These are phyloP conservation scores for Siniperca obscura DNA, from an alignment of 2,797 vertebrate species.

Conservation along the genomic window DNA sequence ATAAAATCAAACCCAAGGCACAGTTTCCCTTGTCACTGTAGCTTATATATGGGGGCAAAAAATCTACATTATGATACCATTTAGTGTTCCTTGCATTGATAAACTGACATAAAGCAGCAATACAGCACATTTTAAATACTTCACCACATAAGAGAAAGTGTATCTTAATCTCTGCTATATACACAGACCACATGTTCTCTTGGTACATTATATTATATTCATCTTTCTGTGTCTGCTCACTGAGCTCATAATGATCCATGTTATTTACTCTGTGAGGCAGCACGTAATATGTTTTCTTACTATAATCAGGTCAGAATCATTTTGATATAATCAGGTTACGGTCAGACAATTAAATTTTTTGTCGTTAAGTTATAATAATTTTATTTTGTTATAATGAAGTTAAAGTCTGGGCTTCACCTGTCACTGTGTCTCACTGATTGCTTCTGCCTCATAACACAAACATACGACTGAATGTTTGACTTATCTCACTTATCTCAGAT, in stretches of 20 bases:
- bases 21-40: background rate
- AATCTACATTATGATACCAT: background rate
- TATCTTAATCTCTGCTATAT: background rate
- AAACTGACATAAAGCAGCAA: background rate
- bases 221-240: constrained; percentile 14
- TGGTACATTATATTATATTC: constrained; percentile 12
- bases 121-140: constrained; percentile 14
- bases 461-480: background rate
- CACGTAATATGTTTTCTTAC: constrained; percentile 31
- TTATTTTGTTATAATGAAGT: constrained; percentile 40
- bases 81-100: background rate
- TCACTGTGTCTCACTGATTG: constrained; percentile 14
- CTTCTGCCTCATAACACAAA: background rate
- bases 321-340: constrained; percentile 34
- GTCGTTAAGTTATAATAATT: constrained; percentile 38
- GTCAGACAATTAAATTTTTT: constrained; percentile 44
- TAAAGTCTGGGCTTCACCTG: constrained; percentile 35
- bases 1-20: constrained; percentile 9
- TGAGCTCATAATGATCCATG: constrained; percentile 32
- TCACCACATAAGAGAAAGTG: background rate
- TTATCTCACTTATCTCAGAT: constrained; percentile 2
- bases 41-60: background rate
- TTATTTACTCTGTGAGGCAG: constrained; percentile 24
- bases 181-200: constrained; percentile 13
- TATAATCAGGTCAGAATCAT: constrained; percentile 47